Conservation (phyloP, 2,113 vertebrate genomes). For the Corythoichthys haematopterus region DNA sequence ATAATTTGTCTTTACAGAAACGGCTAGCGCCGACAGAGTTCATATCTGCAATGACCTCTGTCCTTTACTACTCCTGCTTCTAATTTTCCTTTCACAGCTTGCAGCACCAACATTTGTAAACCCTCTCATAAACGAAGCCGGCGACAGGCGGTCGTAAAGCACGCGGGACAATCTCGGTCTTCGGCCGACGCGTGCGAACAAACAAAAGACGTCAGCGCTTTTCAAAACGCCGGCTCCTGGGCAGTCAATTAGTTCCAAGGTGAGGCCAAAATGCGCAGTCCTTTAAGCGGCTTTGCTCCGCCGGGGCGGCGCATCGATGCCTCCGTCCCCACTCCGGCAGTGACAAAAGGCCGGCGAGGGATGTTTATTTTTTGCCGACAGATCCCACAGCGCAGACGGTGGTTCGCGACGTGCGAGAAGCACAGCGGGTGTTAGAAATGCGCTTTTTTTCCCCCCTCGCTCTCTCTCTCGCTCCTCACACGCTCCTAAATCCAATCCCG, state of each 20-base stretch:
- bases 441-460: neutral
- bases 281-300: constrained; percentile 62
- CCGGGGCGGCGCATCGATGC: constrained; percentile 53
- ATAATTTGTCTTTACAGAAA: too few relatives aligned
- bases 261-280: constrained; percentile 70
- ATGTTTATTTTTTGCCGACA: constrained; percentile 6
- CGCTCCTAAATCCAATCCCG: constrained; percentile 49
- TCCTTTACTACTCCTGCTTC: neutral
- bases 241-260: constrained; percentile 75
- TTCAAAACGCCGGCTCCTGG: constrained; percentile 51
- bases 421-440: neutral
- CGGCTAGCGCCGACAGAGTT: too few relatives aligned
- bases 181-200: constrained; percentile 30
- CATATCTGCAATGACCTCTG: neutral
- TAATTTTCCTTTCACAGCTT: neutral
- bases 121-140: constrained; percentile 3
- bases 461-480: neutral
- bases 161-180: constrained; percentile 22
- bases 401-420: neutral
- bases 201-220: constrained; percentile 62
- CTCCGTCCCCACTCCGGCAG: constrained; percentile 47
- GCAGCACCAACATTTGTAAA: neutral
- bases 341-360: constrained; percentile 53
- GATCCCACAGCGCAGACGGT: neutral
- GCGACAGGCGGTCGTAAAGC: constrained; percentile 26